Base-by-base conservation (phyloP, 2,888 invertebrate genomes). In the Eupithecia centaureata region DNA sequence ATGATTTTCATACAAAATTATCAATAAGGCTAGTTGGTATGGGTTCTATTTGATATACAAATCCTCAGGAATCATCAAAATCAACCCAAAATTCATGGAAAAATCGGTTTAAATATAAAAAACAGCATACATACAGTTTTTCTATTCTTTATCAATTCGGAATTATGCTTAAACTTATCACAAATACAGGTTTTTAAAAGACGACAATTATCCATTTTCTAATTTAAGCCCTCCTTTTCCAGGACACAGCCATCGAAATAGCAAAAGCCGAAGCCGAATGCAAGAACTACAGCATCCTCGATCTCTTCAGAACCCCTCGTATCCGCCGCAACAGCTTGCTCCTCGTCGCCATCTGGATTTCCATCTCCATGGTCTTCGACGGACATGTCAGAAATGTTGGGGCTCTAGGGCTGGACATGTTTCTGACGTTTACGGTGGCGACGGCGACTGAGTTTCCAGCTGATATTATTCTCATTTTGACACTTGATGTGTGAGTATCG, bases 321-420 rank as follows among this genome's bases (percentile, higher is more conserved):
- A 87, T 98, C 2, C 93, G 97, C 1, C 95, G 95, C 62, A 95
- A 96, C 73, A 88, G 96, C 8, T 87, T 97, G 54, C 90, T 98
- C 0, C 91, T 98, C 0, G 95, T 97, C 63, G 68, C 96, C 15
- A 96, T 98, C 73, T 98, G 98, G 97, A 96, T 97, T 95, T 94
- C 96, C 13, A 96, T 97, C 35, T 96, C 97, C 0, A 90, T 98
- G 88, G 97, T 97, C 0, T 97, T 97, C 84, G 97, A 98, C 82
- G 97, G 97, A 0, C 98, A 98, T 83, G 97, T 97, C 18, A 94
- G 98, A 78, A 98, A 97, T 81, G 97, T 97, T 0, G 96, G 97
- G 3, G 96, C 96, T 12, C 88, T 98, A 42, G 97, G 97, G 0
- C 87, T 97, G 74, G 95, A 97, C 79, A 94, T 97, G 74, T 97